Evolutionary conservation across 2,888 invertebrate species (phyloP).

Genomic region (Acronicta leporina): DNA sequence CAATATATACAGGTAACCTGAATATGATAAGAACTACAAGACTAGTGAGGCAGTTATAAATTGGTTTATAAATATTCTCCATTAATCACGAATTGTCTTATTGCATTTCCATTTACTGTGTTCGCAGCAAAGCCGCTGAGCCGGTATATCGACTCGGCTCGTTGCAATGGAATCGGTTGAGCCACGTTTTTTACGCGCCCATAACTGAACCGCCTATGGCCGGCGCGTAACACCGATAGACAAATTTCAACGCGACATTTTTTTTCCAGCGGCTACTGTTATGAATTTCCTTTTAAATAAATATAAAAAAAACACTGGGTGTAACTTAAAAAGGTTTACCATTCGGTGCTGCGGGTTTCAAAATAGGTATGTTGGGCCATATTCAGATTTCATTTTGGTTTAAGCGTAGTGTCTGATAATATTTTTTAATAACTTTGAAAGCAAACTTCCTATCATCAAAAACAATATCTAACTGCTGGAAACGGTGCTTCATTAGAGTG

Average conservation of each 20-base stretch:
- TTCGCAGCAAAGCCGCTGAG: constrained; percentile 60
- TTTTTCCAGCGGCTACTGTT: constrained; percentile 45
- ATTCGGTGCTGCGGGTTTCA: background rate
- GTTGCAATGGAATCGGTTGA: constrained; percentile 61
- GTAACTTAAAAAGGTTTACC: constrained; percentile 16
- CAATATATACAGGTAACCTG: too few species aligned
- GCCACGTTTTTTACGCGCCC: constrained; percentile 68
- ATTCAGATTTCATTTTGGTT: too few species aligned
- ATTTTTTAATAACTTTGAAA: too few species aligned
- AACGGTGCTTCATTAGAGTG: too few species aligned
- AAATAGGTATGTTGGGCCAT: background rate
- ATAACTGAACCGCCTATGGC: constrained; percentile 69
- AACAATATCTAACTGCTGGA: too few species aligned
- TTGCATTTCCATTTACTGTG: constrained; percentile 29
- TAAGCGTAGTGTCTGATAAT: too few species aligned
- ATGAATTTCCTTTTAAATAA: constrained; percentile 55
- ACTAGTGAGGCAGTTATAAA: too few species aligned
- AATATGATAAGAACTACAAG: too few species aligned
- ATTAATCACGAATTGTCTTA: constrained; percentile 20
- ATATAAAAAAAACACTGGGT: constrained; percentile 23
- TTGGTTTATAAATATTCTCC: too few species aligned
- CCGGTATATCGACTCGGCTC: constrained; percentile 65
- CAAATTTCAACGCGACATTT: constrained; percentile 62
- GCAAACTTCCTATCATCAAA: too few species aligned
- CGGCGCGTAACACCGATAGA: constrained; percentile 62